Evolutionary conservation across 2,113 vertebrate species (phyloP).

Genomic region (Otolemur garnettii): DNA sequence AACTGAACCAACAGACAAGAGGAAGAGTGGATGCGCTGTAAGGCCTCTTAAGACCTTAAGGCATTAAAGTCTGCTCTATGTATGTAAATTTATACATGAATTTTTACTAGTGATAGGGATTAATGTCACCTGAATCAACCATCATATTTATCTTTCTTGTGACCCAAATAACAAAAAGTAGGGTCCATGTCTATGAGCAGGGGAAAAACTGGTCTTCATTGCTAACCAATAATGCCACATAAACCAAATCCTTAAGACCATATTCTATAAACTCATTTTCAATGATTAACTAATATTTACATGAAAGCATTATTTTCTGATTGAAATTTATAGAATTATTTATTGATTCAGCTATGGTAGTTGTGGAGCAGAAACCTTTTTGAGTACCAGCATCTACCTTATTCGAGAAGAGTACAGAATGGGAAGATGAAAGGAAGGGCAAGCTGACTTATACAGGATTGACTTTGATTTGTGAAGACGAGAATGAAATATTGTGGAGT

Average conservation of each 20-base stretch:
- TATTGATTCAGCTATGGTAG: background rate
- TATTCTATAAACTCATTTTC: background rate
- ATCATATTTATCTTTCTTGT: background rate
- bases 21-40: background rate
- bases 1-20: background rate
- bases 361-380: background rate
- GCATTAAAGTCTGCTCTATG: background rate
- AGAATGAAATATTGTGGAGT: constrained; percentile 53
- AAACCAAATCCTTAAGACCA: background rate
- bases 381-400: background rate
- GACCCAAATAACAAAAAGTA: background rate
- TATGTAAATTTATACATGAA: background rate
- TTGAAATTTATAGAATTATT: background rate
- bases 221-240: background rate
- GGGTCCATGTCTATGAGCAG: background rate
- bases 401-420: background rate
- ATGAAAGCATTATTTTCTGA: background rate
- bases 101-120: background rate
- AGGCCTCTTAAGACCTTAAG: background rate
- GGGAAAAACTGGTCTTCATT: background rate
- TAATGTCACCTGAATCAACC: background rate
- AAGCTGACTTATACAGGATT: background rate
- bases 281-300: background rate
- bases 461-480: constrained; percentile 58
- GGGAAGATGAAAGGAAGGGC: constrained; percentile 19